Evolutionary conservation across 2,888 invertebrate genomes (phyloP).

Genomic region (Ganaspis brasiliensis): DNA sequence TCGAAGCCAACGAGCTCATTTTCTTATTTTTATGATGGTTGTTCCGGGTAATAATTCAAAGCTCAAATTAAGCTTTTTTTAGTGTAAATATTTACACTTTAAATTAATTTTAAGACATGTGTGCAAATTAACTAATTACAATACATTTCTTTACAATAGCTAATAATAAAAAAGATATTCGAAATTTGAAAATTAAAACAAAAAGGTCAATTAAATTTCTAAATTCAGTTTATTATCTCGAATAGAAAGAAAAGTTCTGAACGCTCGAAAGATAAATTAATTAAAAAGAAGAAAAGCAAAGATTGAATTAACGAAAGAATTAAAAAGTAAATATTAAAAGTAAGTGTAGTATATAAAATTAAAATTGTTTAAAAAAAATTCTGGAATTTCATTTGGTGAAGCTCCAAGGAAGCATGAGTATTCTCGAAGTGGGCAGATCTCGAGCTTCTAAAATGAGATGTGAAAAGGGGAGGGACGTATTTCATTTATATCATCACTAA

Average conservation of each 20-base stretch:
- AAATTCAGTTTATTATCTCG: too few relatives aligned
- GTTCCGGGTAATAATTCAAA: neutral
- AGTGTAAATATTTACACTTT: neutral
- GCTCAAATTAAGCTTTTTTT: neutral
- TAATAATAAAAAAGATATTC: too few relatives aligned
- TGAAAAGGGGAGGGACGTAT: conserved; percentile 25
- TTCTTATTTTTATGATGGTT: conserved; percentile 27
- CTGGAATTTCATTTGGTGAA: conserved; percentile 13
- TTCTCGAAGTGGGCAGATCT: conserved; percentile 34
- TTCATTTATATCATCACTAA: conserved; percentile 37
- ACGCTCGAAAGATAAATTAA: too few relatives aligned
- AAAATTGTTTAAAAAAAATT: neutral
- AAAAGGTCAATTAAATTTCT: too few relatives aligned
- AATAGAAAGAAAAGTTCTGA: neutral
- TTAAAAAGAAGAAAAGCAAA: too few relatives aligned
- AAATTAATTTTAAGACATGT: too few relatives aligned
- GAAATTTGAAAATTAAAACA: too few relatives aligned
- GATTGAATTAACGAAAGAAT: neutral
- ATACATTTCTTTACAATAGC: too few relatives aligned
- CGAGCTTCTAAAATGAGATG: conserved; percentile 31
- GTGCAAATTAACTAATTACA: neutral
- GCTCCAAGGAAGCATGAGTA: conserved; percentile 12
- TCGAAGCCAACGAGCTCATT: conserved; percentile 28
- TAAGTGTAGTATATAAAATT: neutral
- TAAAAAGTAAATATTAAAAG: neutral